These are phyloP conservation scores for Tiphia femorata DNA, from an alignment of 2,888 invertebrate species.

Conservation along the genomic window DNA sequence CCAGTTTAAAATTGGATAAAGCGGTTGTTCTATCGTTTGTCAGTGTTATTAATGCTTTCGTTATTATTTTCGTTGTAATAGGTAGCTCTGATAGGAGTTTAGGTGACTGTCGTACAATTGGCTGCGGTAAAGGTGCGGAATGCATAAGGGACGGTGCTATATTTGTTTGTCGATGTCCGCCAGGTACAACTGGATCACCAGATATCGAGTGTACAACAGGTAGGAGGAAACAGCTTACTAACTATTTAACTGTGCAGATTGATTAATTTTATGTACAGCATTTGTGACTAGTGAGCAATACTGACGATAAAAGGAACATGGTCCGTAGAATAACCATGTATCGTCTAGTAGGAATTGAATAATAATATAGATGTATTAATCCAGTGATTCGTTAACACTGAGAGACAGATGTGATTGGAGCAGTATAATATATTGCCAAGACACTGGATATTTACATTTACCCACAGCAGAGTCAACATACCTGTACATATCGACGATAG, in stretches of 20 bases:
- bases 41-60: no score
- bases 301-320: constrained; percentile 57
- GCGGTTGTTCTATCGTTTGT: no score
- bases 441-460: constrained; percentile 35
- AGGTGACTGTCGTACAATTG: constrained; percentile 85
- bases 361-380: constrained; percentile 59
- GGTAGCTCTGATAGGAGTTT: constrained; percentile 57
- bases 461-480: constrained; percentile 24
- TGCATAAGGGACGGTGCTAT: constrained; percentile 87
- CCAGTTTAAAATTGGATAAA: no score
- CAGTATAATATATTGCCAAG: constrained; percentile 35
- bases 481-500: constrained; percentile 32
- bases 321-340: constrained; percentile 66
- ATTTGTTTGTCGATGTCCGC: constrained; percentile 85
- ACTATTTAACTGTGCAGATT: constrained; percentile 54
- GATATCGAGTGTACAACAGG: constrained; percentile 80
- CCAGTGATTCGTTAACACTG: constrained; percentile 64
- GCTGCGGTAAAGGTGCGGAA: constrained; percentile 88
- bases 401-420: constrained; percentile 69
- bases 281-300: constrained; percentile 66
- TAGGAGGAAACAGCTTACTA: constrained; percentile 67
- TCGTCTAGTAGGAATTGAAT: constrained; percentile 59
- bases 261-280: constrained; percentile 63
- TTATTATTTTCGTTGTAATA: constrained; percentile 25
- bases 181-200: constrained; percentile 81